Conservation (phyloP, 2,797 vertebrate genomes). For the Microchirus variegatus region DNA sequence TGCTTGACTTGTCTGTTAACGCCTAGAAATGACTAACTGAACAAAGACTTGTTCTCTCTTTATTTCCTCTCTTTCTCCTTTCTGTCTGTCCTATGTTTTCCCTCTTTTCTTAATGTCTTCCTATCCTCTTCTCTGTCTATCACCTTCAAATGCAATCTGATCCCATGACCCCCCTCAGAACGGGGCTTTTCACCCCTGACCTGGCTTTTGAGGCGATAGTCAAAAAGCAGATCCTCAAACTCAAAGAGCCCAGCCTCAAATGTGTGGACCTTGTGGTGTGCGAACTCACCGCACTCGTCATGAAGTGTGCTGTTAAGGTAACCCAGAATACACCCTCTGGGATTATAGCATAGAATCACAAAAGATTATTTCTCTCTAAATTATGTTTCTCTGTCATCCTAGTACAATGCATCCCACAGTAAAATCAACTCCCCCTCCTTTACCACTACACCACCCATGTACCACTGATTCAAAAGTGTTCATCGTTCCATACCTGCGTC, state of each 20-base stretch:
- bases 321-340: slow-evolving; percentile 50
- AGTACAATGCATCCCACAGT: slow-evolving; percentile 42
- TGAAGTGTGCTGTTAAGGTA: slow-evolving; percentile 92
- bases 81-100: slow-evolving; percentile 45
- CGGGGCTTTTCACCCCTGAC: slow-evolving; percentile 93
- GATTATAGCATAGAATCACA: slow-evolving; percentile 36
- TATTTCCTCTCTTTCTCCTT: slow-evolving; percentile 37
- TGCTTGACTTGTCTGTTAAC: slow-evolving; percentile 53
- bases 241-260: slow-evolving; percentile 93
- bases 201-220: slow-evolving; percentile 93
- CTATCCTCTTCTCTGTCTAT: slow-evolving; percentile 36
- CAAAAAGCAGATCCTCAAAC: slow-evolving; percentile 95
- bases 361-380: slow-evolving; percentile 31
- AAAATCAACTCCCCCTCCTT: slow-evolving; percentile 31
- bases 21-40: slow-evolving; percentile 76
- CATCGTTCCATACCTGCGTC: slow-evolving; percentile 9
- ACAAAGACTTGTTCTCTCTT: slow-evolving; percentile 54
- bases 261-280: slow-evolving; percentile 93
- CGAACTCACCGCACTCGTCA: slow-evolving; percentile 89
- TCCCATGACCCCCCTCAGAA: slow-evolving; percentile 78
- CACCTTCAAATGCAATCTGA: slow-evolving; percentile 46
- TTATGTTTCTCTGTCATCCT: slow-evolving; percentile 33
- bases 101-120: slow-evolving; percentile 31
- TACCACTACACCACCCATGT: slow-evolving; percentile 15
- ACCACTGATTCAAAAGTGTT: slow-evolving; percentile 37